Evolutionary conservation across 2,888 invertebrate genomes (phyloP).

Genomic region (Trichogramma dendrolimi): DNA sequence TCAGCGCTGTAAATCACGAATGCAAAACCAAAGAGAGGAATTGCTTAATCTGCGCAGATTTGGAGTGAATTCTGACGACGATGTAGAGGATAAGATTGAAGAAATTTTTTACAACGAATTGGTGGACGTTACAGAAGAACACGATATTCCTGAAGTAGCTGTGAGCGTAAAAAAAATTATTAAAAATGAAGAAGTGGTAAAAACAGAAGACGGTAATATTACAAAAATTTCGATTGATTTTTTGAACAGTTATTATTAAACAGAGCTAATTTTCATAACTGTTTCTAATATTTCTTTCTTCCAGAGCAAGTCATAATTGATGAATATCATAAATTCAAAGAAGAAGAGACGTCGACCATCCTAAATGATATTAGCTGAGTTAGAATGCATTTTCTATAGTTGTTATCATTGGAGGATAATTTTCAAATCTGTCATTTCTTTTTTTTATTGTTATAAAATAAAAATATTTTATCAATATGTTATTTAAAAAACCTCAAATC

Average conservation of each 20-base stretch:
- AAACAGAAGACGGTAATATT: slow-evolving; percentile 19
- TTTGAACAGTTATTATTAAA: no score
- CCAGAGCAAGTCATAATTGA: slow-evolving; percentile 21
- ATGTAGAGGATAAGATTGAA: slow-evolving; percentile 18
- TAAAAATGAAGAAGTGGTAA: slow-evolving; percentile 6
- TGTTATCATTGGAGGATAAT: no score
- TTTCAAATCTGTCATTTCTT: no score
- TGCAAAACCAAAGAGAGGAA: slow-evolving; percentile 20
- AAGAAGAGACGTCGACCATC: slow-evolving; percentile 16
- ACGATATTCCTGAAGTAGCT: slow-evolving; percentile 16
- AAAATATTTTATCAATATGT: no score
- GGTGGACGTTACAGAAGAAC: slow-evolving; percentile 12
- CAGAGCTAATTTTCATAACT: no score
- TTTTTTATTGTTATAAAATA: no score
- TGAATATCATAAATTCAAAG: slow-evolving; percentile 22
- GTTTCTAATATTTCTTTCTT: neutral
- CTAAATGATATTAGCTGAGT: slow-evolving; percentile 14
- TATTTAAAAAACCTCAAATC: no score
- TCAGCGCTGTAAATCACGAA: slow-evolving; percentile 25
- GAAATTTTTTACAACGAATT: slow-evolving; percentile 25
- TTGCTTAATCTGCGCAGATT: slow-evolving; percentile 21
- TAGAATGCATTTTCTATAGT: no score
- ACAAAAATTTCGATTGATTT: neutral
- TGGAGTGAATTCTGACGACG: slow-evolving; percentile 17
- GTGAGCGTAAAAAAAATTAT: slow-evolving; percentile 18